phyloP scores from a whole-genome alignment of 2,797 vertebrate genomes.

The Enteromius argenteus region DNA sequence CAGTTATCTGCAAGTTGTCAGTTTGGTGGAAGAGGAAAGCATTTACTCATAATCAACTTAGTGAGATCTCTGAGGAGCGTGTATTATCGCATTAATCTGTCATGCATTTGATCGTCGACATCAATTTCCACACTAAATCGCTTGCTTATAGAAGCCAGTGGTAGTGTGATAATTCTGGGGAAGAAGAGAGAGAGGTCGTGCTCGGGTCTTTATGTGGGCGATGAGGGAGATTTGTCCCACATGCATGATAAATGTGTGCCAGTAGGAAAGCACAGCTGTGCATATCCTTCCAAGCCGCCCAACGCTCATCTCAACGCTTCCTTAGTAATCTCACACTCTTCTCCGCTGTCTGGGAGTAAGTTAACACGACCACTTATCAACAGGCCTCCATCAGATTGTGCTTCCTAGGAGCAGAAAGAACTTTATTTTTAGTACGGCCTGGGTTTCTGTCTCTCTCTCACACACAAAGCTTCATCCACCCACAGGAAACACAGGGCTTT shows the following conservation, averaged over 20 bases:
- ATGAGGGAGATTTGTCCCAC: conserved; percentile 22
- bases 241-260: conserved; percentile 34
- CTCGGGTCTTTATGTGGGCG: conserved; percentile 38
- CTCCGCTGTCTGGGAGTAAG: neutral
- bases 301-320: conserved; percentile 10
- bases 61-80: neutral
- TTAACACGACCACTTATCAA: conserved; percentile 13
- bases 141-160: neutral
- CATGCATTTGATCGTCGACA: neutral
- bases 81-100: conserved; percentile 7
- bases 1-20: neutral
- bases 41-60: conserved; percentile 17
- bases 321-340: conserved; percentile 12
- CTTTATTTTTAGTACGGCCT: conserved; percentile 48
- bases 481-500: conserved; percentile 32
- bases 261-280: conserved; percentile 34
- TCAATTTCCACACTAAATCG: neutral
- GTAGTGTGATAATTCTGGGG: neutral
- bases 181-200: conserved; percentile 1
- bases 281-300: neutral
- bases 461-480: conserved; percentile 31
- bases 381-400: conserved; percentile 41
- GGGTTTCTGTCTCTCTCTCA: conserved; percentile 13
- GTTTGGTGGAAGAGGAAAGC: neutral
- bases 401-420: conserved; percentile 37